Base-by-base conservation (phyloP, 37 sponge, comb jelly and placozoan genomes). In the Haliclona indistincta region DNA sequence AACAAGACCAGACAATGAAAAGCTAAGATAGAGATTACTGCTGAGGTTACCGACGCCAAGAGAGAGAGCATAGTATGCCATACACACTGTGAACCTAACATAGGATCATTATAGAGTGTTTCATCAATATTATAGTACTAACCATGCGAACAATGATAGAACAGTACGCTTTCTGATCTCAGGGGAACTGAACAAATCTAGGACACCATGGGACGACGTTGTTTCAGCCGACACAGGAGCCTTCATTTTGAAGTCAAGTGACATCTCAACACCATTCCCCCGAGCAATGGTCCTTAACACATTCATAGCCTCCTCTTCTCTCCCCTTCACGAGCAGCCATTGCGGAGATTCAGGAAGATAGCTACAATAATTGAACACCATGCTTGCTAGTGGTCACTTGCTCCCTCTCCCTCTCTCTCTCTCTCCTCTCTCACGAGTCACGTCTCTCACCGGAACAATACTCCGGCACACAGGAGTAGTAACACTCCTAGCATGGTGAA, bases 281-380 rank as follows among this genome's bases (percentile, higher is more conserved):
- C 53, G 8, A 38, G 91, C 86, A 34, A 90, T 76, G 2, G 28
- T 33, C 23, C 26, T 37, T 56, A 90, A 69, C 51, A 84, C 81
- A 20, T 22, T 30, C 52, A 49, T 41, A 6, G 90, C 90, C 38
- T 90, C 77, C 15, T 54, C 66, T 20, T 49, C 77, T 5, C 56
- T 23, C 2, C 81, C 81, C 63, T 41, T 75, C 32, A 76, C 56
- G 22, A 84, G 68, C 43, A 90, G 76, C 90, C 90, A 90, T 4
- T 86, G 73, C 3, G 90, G 90, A 71, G 90, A 90, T 73, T 84
- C 86, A 52, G 90, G 90, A 13, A 90, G n/a, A 43, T 37, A 43
- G 26, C 90, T 89, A 41, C 1, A 43, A 0, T 49, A 33, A 63
- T 0, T 41, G 8, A 38, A 40, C 19, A 67, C 15, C 51, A 47